Conservation (phyloP, 2,888 invertebrate species). For the Parnassius apollo region DNA sequence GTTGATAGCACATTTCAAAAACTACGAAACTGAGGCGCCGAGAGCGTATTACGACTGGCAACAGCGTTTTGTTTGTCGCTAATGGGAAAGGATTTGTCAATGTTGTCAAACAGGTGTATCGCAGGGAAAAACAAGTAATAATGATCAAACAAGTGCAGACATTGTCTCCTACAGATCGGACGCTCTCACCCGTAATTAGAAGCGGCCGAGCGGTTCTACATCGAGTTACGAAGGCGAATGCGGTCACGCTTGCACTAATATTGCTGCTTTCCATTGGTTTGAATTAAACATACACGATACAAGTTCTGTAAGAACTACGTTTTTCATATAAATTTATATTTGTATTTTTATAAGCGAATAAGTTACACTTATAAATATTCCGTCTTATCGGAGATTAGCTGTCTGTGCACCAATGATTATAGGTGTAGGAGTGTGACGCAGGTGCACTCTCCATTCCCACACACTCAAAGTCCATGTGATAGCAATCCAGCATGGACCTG, state of each 20-base stretch:
- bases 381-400: too few species aligned
- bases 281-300: too few species aligned
- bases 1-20: background rate
- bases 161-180: conserved; percentile 55
- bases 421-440: too few species aligned
- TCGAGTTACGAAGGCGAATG: conserved; percentile 35
- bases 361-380: too few species aligned
- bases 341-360: too few species aligned
- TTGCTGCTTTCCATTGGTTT: too few species aligned
- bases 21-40: conserved; percentile 1
- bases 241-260: conserved; percentile 16
- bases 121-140: conserved; percentile 59
- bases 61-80: conserved; percentile 49
- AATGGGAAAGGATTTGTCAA: conserved; percentile 54
- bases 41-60: conserved; percentile 38
- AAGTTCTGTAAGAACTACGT: too few species aligned
- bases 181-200: conserved; percentile 59
- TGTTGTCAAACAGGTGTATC: conserved; percentile 60
- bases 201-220: conserved; percentile 44
- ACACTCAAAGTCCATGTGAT: too few species aligned
- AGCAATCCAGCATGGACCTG: too few species aligned
- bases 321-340: too few species aligned
- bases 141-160: conserved; percentile 59
- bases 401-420: too few species aligned
- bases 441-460: too few species aligned